Evolutionary conservation across 2,797 vertebrate genomes (phyloP).

Genomic region (Sarcoramphus papa): DNA sequence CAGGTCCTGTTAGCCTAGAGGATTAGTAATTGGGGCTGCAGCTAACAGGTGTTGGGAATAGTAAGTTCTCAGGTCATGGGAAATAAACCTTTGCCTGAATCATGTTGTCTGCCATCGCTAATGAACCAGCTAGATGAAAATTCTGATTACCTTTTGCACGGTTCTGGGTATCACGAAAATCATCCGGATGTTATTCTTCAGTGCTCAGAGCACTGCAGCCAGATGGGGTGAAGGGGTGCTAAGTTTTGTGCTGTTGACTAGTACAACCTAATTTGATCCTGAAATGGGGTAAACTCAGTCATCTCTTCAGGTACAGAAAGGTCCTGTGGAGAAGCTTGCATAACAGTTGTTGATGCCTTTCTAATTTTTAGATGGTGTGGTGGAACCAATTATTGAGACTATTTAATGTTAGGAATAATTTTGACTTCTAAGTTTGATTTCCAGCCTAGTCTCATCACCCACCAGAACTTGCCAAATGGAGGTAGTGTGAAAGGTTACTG

Average conservation of each 20-base stretch:
- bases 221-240: background rate
- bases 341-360: background rate
- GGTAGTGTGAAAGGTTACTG: background rate
- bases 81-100: background rate
- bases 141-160: background rate
- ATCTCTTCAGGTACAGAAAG: background rate
- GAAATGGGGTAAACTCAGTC: background rate
- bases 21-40: background rate
- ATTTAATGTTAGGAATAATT: background rate
- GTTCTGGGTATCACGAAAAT: background rate
- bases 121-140: background rate
- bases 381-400: background rate
- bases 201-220: too few species aligned
- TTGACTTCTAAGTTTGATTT: background rate
- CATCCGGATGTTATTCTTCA: background rate
- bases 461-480: background rate
- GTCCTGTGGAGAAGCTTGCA: background rate
- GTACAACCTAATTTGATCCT: background rate
- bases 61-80: background rate
- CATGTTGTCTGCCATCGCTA: background rate
- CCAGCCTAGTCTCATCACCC: background rate
- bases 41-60: background rate
- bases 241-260: background rate
- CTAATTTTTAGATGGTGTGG: background rate
- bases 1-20: background rate